Base-by-base conservation (phyloP, 2,113 vertebrate species). In the Peucedramus taeniatus region DNA sequence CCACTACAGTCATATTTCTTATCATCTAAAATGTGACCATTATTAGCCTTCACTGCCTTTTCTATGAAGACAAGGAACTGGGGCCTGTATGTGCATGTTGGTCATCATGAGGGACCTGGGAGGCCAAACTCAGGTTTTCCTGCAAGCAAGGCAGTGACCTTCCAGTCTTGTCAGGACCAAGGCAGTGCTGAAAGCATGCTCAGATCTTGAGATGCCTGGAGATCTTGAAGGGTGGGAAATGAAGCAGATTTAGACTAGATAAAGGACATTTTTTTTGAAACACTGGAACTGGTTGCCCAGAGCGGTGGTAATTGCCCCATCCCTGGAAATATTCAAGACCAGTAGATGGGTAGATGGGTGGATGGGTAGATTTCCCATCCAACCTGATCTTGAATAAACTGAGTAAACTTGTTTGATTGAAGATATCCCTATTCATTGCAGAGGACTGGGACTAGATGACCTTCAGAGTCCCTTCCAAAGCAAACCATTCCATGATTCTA, bases 81-180 rank as follows among this genome's bases (percentile, higher is more conserved):
- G n/a, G 42, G 17, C 68, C 39, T 86, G 23, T 15, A 69, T 0
- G 0, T 23, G 33, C 1, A 3, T 1, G 0, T 6, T 39, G 39
- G 26, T 40, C 31, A 17, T 4, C 2, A 63, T 33, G 63, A 50
- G n/a, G 79, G 27, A 61, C 13, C n/a, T 47, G 40, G 31, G n/a
- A 75, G 40, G 45, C 15, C 72, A 79, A 77, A 76, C 31, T 45
- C 75, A 27, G 37, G 31, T 23, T 94, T 64, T 72, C 59, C 13
- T 12, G 31, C 13, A 44, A 69, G 54, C 13, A 15, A 40, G 33
- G 13, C 22, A 84, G 53, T 23, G 15, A 68, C 15, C 14, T 70
- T 40, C 42, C 49, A 88, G 49, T 40, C 40, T 35, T 49, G 17
- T 37, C 1, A 9, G 31, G 44, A 54, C 24, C 7, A 40, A 54